Conservation (phyloP, 2,113 vertebrate species). For the Microcebus ravelobensis region DNA sequence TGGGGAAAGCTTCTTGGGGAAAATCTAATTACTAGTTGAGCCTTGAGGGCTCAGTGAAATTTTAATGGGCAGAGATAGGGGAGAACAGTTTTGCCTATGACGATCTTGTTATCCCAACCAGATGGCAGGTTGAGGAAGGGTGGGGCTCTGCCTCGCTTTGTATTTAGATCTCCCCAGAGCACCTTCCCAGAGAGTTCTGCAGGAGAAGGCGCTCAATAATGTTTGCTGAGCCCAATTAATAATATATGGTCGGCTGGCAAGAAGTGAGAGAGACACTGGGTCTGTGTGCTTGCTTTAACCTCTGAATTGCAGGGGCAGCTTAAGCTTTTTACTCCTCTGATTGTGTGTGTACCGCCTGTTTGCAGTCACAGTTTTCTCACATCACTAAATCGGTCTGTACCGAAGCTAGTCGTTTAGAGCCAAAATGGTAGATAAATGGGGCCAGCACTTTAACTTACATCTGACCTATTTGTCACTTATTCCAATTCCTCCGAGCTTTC, state of each 20-base stretch:
- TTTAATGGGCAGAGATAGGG: conserved; percentile 44
- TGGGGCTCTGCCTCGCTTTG: not conserved
- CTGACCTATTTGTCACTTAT: conserved; percentile 56
- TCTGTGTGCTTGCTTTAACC: conserved; percentile 44
- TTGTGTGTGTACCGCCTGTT: not conserved
- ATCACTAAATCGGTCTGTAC: conserved; percentile 38
- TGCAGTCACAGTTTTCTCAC: conserved; percentile 4
- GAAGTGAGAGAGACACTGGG: not conserved
- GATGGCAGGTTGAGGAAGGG: conserved; percentile 49
- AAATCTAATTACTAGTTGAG: not conserved
- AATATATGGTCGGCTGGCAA: conserved; percentile 49
- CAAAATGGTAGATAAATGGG: conserved; percentile 45
- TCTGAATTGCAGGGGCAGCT: conserved; percentile 46
- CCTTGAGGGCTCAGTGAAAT: conserved; percentile 49
- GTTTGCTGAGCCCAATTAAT: conserved; percentile 59
- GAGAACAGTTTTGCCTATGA: conserved; percentile 17
- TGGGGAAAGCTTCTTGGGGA: conserved; percentile 32
- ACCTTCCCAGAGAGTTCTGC: not conserved
- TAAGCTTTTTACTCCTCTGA: conserved; percentile 6
- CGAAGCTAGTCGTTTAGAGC: conserved; percentile 34
- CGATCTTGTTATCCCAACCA: conserved; percentile 57
- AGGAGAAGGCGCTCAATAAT: conserved; percentile 17
- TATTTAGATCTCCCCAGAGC: conserved; percentile 31
- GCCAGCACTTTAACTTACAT: conserved; percentile 26
- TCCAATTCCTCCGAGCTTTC: conserved; percentile 23